Evolutionary conservation across 2,113 vertebrate species (phyloP).

Genomic region (Micromys minutus): DNA sequence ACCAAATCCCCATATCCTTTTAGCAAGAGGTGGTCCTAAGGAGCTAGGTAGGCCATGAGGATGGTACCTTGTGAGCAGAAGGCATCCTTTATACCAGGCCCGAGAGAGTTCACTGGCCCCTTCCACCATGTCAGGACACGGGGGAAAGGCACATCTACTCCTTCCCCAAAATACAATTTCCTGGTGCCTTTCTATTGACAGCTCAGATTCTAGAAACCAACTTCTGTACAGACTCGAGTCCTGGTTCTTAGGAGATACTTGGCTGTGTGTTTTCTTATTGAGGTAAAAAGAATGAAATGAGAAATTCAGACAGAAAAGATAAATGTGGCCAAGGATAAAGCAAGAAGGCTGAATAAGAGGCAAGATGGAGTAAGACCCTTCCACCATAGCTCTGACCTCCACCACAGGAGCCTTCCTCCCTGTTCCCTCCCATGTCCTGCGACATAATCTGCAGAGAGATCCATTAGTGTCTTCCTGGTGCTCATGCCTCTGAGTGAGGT

Average conservation of each 20-base stretch:
- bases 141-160: neutral
- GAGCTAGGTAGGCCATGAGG: neutral
- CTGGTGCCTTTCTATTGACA: neutral
- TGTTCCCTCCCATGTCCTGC: neutral
- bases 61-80: too few species aligned
- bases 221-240: neutral
- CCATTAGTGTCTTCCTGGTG: neutral
- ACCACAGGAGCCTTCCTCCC: accelerated
- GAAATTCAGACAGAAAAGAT: neutral
- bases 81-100: too few species aligned
- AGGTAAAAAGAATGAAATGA: neutral
- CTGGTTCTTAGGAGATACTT: neutral
- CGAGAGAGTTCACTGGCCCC: accelerated
- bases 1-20: too few species aligned
- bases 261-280: neutral
- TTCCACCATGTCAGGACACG: accelerated
- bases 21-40: neutral
- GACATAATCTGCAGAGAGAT: too few species aligned
- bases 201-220: neutral
- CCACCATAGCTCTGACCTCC: accelerated
- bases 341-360: too few species aligned
- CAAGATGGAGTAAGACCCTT: neutral
- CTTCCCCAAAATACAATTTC: too few species aligned
- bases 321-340: neutral
- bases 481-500: neutral